Base-by-base conservation (phyloP, 2,113 vertebrate genomes). In the Sinocyclocheilus grahami region DNA sequence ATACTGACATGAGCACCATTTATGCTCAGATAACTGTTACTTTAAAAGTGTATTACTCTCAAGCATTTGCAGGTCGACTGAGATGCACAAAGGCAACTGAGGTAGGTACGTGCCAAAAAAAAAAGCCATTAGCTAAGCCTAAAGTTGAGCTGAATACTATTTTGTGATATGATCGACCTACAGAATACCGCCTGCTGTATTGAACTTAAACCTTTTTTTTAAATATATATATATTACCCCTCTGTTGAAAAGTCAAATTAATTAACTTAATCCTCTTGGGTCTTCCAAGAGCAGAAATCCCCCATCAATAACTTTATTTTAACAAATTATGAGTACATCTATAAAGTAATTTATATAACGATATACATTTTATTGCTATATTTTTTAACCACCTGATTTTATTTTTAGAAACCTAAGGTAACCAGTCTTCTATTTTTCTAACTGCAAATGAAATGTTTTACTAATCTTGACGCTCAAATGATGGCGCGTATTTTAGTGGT, bases 21-120 rank as follows among this genome's bases (percentile, higher is more conserved):
- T 10, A 0, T 39, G 16, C 18, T 39, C 9, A 63, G 37, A 72
- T 0, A 72, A 72, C 69, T 72, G 67, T 37, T 72, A 22, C 18
- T 72, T 12, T 72, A 72, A 39, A 39, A 72, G 33, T 72, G 69
- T 72, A 39, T 72, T 22, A 72, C 16, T 30, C 20, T 13, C 10
- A 79, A n/a, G 53, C 10, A 37, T 78, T 20, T 37, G 27, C 77
- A 60, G 53, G 20, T 37, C 4, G 6, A 33, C 10, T 39, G 18
- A 55, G 18, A 55, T 39, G 42, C 39, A 22, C 58, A 89, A 86
- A 75, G 30, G 37, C 46, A 77, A 16, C 10, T n/a, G 7, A 11
- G n/a, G 46, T 79, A 39, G 14, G 30, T 63, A 7, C 16, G 24
- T 11, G 18, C 0, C 14, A 11, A 51, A 60, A 71, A 37, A 22